Conservation (phyloP, 2,888 invertebrate species). For the Oscheius myriophilus region DNA sequence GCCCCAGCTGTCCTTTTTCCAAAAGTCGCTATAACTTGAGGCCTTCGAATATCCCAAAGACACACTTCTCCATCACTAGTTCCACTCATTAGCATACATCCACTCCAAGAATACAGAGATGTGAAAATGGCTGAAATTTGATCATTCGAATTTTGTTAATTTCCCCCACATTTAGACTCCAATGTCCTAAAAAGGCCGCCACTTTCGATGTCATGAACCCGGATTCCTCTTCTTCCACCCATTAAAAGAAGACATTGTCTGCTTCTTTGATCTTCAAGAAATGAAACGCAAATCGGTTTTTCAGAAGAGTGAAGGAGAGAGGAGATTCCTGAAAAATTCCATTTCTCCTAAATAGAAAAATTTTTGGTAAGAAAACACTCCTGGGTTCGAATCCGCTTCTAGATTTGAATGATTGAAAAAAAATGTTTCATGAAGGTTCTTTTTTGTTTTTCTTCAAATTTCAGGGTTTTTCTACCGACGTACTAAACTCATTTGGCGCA, state of each 20-base stretch:
- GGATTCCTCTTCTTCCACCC: slow-evolving; percentile 22
- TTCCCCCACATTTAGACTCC: neutral
- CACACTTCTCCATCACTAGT: slow-evolving; percentile 9
- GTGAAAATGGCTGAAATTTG: slow-evolving; percentile 12
- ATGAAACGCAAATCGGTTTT: slow-evolving; percentile 7
- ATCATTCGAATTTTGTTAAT: neutral
- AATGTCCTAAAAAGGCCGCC: slow-evolving; percentile 12
- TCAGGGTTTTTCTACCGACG: no score
- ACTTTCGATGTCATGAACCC: slow-evolving; percentile 27
- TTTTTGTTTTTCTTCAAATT: no score
- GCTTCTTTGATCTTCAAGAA: slow-evolving; percentile 23
- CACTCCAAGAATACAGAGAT: slow-evolving; percentile 19
- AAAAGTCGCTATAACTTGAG: slow-evolving; percentile 11
- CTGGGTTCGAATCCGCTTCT: no score
- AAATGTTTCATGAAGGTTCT: no score
- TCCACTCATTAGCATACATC: slow-evolving; percentile 24
- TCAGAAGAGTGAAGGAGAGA: slow-evolving; percentile 2
- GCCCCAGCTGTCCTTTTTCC: neutral
- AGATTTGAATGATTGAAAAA: no score
- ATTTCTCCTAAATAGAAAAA: no score
- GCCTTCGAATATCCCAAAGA: slow-evolving; percentile 21
- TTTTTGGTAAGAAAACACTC: no score
- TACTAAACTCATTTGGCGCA: no score
- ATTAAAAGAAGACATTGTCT: slow-evolving; percentile 20
- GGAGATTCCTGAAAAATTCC: neutral